Conservation (phyloP, 2,888 invertebrate genomes). For the Palloptera scutellata region DNA sequence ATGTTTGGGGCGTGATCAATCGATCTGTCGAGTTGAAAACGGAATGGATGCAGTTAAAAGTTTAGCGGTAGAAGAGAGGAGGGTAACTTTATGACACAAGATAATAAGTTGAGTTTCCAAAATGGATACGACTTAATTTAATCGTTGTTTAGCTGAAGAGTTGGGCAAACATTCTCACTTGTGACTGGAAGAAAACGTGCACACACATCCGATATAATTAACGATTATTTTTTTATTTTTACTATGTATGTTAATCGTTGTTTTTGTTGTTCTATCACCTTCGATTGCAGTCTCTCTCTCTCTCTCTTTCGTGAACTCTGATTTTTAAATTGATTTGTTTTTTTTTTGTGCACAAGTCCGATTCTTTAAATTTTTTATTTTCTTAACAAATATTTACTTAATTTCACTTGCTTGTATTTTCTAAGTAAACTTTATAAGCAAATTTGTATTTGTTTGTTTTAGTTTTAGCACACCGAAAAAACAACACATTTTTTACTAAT, state of each 20-base stretch:
- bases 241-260: no score
- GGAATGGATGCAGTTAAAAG: no score
- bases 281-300: no score
- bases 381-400: constrained; percentile 31
- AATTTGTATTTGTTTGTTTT: constrained; percentile 17
- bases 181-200: neutral
- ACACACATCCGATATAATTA: no score
- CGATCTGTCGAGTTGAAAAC: neutral
- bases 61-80: neutral
- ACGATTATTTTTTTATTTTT: no score
- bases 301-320: neutral
- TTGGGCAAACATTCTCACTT: constrained; percentile 6
- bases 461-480: no score
- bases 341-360: constrained; percentile 18
- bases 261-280: no score
- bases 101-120: neutral
- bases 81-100: neutral
- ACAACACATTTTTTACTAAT: constrained; percentile 17
- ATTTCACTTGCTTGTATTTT: constrained; percentile 32
- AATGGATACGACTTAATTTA: no score
- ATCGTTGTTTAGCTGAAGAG: neutral
- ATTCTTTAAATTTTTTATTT: constrained; percentile 27
- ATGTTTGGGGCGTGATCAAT: constrained; percentile 63
- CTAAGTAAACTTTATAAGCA: constrained; percentile 26
- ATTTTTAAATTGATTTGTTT: constrained; percentile 4